Conservation (phyloP, 1,140 invertebrate genomes). For the Drosophila nigrodunni region DNA sequence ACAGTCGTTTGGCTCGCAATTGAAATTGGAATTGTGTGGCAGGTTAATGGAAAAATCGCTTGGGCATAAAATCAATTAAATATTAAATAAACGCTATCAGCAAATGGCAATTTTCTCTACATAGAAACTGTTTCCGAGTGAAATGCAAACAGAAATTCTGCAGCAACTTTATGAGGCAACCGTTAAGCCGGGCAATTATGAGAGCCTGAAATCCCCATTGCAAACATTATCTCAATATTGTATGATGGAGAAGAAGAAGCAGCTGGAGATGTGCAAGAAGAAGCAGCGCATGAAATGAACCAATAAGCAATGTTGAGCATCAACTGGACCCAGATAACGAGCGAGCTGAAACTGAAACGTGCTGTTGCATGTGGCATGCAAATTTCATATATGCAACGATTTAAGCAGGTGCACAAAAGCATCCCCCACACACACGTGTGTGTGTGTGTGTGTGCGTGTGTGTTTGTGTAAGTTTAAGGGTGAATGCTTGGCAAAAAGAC, state of each 20-base stretch:
- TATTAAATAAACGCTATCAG: constrained; percentile 79
- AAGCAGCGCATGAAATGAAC: constrained; percentile 61
- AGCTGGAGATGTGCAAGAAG: too few relatives aligned
- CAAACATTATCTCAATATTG: constrained; percentile 79
- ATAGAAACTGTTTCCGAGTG: constrained; percentile 21
- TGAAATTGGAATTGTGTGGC: constrained; percentile 38
- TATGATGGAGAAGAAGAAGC: constrained; percentile 13
- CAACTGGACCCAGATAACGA: constrained; percentile 45
- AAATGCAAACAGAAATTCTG: constrained; percentile 70
- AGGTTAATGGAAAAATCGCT: constrained; percentile 57
- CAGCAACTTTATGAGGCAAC: constrained; percentile 65
- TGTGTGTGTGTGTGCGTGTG: background rate
- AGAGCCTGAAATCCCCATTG: constrained; percentile 13
- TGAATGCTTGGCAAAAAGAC: constrained; percentile 71
- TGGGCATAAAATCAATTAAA: constrained; percentile 75
- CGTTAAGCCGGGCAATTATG: constrained; percentile 74
- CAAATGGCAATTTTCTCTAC: constrained; percentile 68
- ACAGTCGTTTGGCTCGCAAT: background rate
- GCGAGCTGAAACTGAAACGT: constrained; percentile 22
- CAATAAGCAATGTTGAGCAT: constrained; percentile 53
- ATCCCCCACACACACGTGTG: background rate
- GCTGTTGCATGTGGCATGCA: constrained; percentile 43
- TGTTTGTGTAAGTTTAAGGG: constrained; percentile 26
- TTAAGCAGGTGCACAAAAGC: constrained; percentile 47
- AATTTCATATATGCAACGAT: constrained; percentile 50